Evolutionary conservation across 2,888 invertebrate genomes (phyloP).

Genomic region (Ischnus inquisitorius): DNA sequence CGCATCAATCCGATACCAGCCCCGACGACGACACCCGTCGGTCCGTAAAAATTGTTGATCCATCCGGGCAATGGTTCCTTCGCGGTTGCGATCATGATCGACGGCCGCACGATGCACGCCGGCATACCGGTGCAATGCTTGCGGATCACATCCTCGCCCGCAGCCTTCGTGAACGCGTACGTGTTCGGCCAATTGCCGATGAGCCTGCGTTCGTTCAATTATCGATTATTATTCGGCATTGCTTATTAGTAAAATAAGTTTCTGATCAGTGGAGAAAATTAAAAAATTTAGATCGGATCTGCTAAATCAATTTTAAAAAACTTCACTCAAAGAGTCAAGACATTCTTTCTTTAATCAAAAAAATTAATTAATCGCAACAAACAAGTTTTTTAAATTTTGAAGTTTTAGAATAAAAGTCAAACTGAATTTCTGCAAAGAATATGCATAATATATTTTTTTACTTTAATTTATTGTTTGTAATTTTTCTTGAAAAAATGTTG

Average conservation of each 20-base stretch:
- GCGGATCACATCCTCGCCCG: slow-evolving; percentile 89
- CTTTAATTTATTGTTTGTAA: too few relatives aligned
- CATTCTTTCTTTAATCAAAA: too few relatives aligned
- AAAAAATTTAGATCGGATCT: too few relatives aligned
- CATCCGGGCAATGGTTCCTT: slow-evolving; percentile 87
- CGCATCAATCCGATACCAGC: slow-evolving; percentile 88
- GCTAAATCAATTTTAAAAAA: too few relatives aligned
- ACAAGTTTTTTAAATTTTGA: too few relatives aligned
- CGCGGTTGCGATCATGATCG: slow-evolving; percentile 86
- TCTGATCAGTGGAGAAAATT: too few relatives aligned
- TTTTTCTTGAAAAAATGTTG: too few relatives aligned
- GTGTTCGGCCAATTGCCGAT: slow-evolving; percentile 89
- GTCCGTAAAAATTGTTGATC: slow-evolving; percentile 91
- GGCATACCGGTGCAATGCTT: slow-evolving; percentile 87
- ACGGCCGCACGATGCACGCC: slow-evolving; percentile 90
- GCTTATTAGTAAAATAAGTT: neutral
- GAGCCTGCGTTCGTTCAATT: slow-evolving; percentile 82
- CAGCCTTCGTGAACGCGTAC: slow-evolving; percentile 91
- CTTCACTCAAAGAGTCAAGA: too few relatives aligned
- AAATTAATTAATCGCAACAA: too few relatives aligned
- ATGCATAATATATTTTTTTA: too few relatives aligned
- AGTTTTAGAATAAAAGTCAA: too few relatives aligned
- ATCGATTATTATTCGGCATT: neutral
- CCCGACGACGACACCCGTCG: slow-evolving; percentile 87
- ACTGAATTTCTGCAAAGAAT: too few relatives aligned